Evolutionary conservation across 1,140 invertebrate genomes (phyloP).

Genomic region (Himalopsyche phryganea): DNA sequence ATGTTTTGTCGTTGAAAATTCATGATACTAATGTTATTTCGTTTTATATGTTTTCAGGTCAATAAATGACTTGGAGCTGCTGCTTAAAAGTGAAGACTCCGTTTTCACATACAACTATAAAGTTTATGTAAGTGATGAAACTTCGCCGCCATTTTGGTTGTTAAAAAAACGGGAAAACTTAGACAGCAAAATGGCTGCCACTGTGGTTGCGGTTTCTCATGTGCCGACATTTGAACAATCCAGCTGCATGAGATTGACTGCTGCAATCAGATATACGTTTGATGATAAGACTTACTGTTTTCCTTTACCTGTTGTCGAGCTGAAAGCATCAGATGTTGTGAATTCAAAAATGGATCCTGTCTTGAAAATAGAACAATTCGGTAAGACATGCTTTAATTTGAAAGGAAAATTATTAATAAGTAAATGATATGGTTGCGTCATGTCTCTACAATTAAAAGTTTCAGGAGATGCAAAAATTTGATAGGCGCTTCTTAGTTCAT

Average conservation of each 20-base stretch:
- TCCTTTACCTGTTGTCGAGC: slow-evolving; percentile 4
- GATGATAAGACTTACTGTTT: slow-evolving; percentile 1
- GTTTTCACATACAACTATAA: slow-evolving; percentile 1
- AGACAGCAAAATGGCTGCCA: not conserved
- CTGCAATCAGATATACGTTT: slow-evolving; percentile 11
- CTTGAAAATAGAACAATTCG: slow-evolving; percentile 8
- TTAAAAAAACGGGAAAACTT: slow-evolving; percentile 3
- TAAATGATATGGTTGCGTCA: too few species aligned
- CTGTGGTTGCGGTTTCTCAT: slow-evolving; percentile 2
- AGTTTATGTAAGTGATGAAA: slow-evolving; percentile 5
- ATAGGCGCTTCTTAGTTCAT: too few species aligned
- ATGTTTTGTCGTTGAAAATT: too few species aligned
- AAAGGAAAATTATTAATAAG: too few species aligned
- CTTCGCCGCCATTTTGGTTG: slow-evolving; percentile 13
- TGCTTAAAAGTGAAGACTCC: slow-evolving; percentile 10
- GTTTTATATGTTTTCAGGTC: slow-evolving; percentile 11
- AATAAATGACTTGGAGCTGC: slow-evolving; percentile 17
- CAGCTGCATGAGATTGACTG: not conserved
- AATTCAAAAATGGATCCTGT: slow-evolving; percentile 16
- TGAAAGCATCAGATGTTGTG: slow-evolving; percentile 10
- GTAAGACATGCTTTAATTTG: too few species aligned
- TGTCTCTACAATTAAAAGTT: too few species aligned
- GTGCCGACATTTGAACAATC: slow-evolving; percentile 8
- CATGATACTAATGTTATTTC: too few species aligned
- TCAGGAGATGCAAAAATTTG: too few species aligned